Conservation (phyloP, 92 coral and sea anemone genomes). For the Siderastrea siderea region DNA sequence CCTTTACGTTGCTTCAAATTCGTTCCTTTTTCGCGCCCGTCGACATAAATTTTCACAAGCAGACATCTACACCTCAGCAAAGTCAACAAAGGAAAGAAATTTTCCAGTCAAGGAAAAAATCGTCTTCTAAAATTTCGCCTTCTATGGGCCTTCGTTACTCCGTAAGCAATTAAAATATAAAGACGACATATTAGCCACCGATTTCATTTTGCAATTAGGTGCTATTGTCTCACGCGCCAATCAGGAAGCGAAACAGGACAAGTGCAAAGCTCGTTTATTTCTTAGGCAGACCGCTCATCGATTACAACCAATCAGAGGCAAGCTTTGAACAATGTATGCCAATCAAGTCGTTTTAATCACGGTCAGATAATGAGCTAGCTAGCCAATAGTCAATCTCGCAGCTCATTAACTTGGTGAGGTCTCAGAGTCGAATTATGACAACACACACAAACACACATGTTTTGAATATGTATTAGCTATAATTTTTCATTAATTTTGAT, state of each 20-base stretch:
- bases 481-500: not conserved
- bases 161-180: constrained; percentile 81
- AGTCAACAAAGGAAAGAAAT: constrained; percentile 16
- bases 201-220: constrained; percentile 90
- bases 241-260: constrained; percentile 62
- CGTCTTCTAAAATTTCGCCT: constrained; percentile 38
- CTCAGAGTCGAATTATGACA: constrained; percentile 5
- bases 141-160: constrained; percentile 74
- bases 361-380: constrained; percentile 31
- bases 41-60: constrained; percentile 8
- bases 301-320: constrained; percentile 74
- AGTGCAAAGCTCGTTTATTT: constrained; percentile 79
- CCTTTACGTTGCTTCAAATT: constrained; percentile 43
- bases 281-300: constrained; percentile 74
- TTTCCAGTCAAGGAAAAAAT: not conserved
- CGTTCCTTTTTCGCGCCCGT: constrained; percentile 54
- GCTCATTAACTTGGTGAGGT: constrained; percentile 43
- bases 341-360: constrained; percentile 88
- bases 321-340: constrained; percentile 62
- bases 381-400: constrained; percentile 9
- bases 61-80: constrained; percentile 30
- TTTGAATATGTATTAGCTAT: constrained; percentile 3
- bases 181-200: constrained; percentile 81
- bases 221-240: constrained; percentile 78
- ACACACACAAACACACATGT: not conserved